Conservation (phyloP, 2,113 vertebrate genomes). For the Lipotes vexillifer region DNA sequence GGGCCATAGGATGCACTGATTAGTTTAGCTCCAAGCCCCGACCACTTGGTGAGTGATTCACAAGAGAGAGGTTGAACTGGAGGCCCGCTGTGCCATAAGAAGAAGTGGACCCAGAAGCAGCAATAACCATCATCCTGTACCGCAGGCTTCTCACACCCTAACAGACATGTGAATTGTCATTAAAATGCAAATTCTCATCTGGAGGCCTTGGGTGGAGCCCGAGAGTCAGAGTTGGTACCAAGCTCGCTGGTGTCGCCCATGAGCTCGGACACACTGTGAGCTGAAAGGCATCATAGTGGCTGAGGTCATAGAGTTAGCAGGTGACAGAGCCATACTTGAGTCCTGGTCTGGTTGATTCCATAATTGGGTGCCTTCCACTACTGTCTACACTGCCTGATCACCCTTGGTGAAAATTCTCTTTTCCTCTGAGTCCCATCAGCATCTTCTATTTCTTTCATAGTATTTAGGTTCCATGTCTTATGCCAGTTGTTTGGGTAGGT, state of each 20-base stretch:
- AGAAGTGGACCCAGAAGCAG: too few species aligned
- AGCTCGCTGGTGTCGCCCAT: background rate
- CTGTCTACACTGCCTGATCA: fast-evolving
- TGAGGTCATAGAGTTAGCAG: fast-evolving
- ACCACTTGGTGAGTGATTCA: too few species aligned
- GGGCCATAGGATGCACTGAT: background rate
- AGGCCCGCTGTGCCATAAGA: background rate
- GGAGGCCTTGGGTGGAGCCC: background rate
- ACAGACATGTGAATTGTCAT: fast-evolving
- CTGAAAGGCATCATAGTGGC: fast-evolving
- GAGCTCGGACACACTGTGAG: background rate
- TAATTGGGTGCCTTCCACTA: background rate
- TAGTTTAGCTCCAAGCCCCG: fast-evolving
- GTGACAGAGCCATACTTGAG: background rate
- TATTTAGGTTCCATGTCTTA: fast-evolving
- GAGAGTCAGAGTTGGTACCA: too few species aligned
- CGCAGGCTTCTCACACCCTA: background rate
- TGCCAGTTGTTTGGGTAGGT: background rate
- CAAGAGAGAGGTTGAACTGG: background rate
- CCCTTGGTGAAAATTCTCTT: fast-evolving
- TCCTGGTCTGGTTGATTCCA: background rate
- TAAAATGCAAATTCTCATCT: background rate
- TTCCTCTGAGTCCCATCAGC: background rate
- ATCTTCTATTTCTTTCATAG: background rate
- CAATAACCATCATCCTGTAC: fast-evolving